Percentiles rank a stretch among this genome's conserved stretches.
These are phyloP conservation scores for Pampusana beccarii DNA, from an alignment of 2,113 vertebrate species.

Conservation along the genomic window DNA sequence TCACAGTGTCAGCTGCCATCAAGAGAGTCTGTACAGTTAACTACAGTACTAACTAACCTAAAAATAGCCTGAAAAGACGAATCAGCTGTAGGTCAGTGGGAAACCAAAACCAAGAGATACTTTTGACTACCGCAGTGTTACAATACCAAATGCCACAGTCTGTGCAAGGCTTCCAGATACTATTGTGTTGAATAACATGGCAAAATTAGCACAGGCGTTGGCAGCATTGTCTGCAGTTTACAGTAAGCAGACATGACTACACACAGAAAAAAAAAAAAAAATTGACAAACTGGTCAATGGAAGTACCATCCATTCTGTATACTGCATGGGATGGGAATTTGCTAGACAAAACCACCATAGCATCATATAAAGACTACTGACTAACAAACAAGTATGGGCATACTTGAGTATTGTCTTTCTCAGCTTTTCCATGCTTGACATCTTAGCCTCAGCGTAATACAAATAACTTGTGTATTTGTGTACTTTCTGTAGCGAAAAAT, in stretches of 20 bases:
- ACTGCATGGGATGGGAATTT: neutral
- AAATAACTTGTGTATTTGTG: neutral
- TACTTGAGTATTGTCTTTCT: neutral
- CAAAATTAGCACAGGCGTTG: neutral
- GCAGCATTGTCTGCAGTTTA: neutral
- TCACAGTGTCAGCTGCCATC: neutral
- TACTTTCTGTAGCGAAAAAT: neutral
- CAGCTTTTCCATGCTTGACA: neutral
- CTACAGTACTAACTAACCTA: neutral
- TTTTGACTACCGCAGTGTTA: neutral
- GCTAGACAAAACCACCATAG: neutral
- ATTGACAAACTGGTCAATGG: neutral
- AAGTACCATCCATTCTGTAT: neutral
- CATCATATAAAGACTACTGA: neutral
- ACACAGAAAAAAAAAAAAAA: neutral
- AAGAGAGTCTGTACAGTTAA: neutral
- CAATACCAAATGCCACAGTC: neutral
- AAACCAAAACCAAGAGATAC: neutral
- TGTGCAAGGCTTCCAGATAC: neutral
- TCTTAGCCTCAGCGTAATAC: neutral
- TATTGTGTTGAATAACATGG: neutral
- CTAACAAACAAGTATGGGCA: neutral
- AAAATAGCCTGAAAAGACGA: neutral
- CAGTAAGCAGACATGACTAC: neutral
- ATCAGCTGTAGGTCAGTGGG: accelerated